Evolutionary conservation across 2,888 invertebrate species (phyloP).

Genomic region (Antheraea yamamai): DNA sequence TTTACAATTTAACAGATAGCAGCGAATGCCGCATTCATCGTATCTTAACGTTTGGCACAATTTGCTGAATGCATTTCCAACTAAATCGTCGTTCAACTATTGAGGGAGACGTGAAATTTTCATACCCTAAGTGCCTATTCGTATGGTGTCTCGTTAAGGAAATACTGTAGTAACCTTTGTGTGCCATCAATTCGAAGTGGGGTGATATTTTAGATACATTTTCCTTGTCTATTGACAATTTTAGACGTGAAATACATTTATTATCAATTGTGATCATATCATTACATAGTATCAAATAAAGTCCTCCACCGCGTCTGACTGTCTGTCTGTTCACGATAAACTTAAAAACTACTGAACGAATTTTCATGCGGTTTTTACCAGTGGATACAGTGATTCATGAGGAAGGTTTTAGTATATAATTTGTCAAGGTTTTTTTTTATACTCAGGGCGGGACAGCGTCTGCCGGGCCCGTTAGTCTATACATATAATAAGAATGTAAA

Average conservation of each 20-base stretch:
- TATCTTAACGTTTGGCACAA: slow-evolving; percentile 45
- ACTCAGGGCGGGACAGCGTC: too few relatives aligned
- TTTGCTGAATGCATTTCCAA: slow-evolving; percentile 63
- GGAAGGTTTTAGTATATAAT: too few relatives aligned
- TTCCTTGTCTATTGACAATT: neutral
- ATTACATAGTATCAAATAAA: too few relatives aligned
- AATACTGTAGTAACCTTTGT: slow-evolving; percentile 39
- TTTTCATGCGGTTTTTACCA: too few relatives aligned
- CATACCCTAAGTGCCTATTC: slow-evolving; percentile 27
- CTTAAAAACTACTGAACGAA: too few relatives aligned
- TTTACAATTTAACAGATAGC: slow-evolving; percentile 3
- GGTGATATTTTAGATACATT: neutral
- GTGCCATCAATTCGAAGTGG: slow-evolving; percentile 5
- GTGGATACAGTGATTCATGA: too few relatives aligned
- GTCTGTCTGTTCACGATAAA: too few relatives aligned
- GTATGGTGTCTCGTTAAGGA: slow-evolving; percentile 53
- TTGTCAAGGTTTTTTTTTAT: too few relatives aligned
- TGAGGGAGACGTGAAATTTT: slow-evolving; percentile 67
- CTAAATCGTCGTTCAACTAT: slow-evolving; percentile 64
- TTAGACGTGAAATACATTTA: neutral
- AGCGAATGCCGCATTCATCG: slow-evolving; percentile 30
- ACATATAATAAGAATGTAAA: too few relatives aligned
- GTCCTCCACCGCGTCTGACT: too few relatives aligned
- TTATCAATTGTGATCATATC: too few relatives aligned
- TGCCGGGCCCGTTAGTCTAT: too few relatives aligned